A percentile compares a stretch with the other conserved stretches of the same genome.
phyloP scores from a whole-genome alignment of 2,113 vertebrate species.

The Bufo gargarizans region DNA sequence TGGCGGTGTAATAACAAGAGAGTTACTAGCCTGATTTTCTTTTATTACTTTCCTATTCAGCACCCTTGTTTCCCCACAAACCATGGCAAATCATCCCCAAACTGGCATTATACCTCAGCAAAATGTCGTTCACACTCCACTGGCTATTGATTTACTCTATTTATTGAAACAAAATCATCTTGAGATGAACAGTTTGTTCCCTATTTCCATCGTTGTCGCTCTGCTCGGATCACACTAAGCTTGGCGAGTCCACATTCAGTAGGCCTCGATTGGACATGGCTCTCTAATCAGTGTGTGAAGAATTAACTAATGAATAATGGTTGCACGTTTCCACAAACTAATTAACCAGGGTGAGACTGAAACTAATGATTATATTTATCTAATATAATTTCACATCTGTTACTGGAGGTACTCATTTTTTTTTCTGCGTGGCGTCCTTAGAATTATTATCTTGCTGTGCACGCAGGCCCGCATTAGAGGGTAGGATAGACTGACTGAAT shows the following conservation, averaged over 20 bases:
- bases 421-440: conserved; percentile 71
- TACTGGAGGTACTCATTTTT: conserved; percentile 80
- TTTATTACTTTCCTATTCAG: conserved; percentile 84
- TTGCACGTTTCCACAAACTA: conserved; percentile 99
- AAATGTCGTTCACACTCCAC: conserved; percentile 96
- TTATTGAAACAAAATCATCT: conserved; percentile 96
- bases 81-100: conserved; percentile 86
- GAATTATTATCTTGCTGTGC: conserved; percentile 72
- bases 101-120: conserved; percentile 87
- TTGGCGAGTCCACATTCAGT: conserved; percentile 87
- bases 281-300: conserved; percentile 96
- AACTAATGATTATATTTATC: conserved; percentile 99
- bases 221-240: conserved; percentile 78
- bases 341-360: conserved; percentile 98
- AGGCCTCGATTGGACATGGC: conserved; percentile 92
- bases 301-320: conserved; percentile 99
- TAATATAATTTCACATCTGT: conserved; percentile 98
- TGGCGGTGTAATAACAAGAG: conserved; percentile 71
- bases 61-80: conserved; percentile 84
- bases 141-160: conserved; percentile 99
- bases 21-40: conserved; percentile 81
- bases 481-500: neutral
- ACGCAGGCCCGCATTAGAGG: conserved; percentile 52
- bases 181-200: conserved; percentile 92
- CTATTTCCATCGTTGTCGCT: conserved; percentile 86